Conservation (phyloP, 2,888 invertebrate genomes). For the Sphaerophoria taeniata region DNA sequence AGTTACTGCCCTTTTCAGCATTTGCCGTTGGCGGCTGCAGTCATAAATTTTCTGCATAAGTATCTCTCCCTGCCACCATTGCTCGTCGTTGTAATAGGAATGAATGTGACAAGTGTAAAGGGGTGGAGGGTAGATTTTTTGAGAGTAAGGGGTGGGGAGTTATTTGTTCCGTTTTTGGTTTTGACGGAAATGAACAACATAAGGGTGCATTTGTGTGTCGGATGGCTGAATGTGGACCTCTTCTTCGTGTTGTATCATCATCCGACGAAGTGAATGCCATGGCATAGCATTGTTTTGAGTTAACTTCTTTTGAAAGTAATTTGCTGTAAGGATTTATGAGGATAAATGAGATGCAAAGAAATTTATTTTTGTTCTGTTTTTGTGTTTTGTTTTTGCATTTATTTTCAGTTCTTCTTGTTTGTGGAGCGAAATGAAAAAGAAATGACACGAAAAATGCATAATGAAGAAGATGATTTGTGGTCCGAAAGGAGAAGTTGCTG, state of each 20-base stretch:
- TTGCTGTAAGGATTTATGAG: constrained; percentile 70
- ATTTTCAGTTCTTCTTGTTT: not conserved
- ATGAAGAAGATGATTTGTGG: constrained; percentile 30
- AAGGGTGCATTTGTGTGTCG: constrained; percentile 64
- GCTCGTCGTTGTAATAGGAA: constrained; percentile 50
- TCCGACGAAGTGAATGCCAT: constrained; percentile 38
- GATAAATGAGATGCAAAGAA: constrained; percentile 64
- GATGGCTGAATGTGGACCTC: constrained; percentile 37
- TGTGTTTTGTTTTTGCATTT: not conserved
- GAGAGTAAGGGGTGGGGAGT: not conserved
- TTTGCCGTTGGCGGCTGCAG: constrained; percentile 43
- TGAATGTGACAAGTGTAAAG: constrained; percentile 67
- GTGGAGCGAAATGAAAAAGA: constrained; percentile 1
- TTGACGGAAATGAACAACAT: constrained; percentile 70
- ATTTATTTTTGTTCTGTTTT: constrained; percentile 56
- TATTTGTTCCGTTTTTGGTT: constrained; percentile 66
- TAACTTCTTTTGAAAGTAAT: constrained; percentile 72
- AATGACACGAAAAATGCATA: constrained; percentile 20
- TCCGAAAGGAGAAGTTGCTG: not conserved
- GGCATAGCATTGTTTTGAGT: constrained; percentile 69
- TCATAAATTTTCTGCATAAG: constrained; percentile 74
- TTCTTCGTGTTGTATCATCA: constrained; percentile 39
- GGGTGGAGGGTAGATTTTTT: not conserved
- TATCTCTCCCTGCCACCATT: constrained; percentile 63
- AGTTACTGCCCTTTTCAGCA: constrained; percentile 15